Conservation (phyloP, 1,140 invertebrate genomes). For the Drosophila rhopaloa region DNA sequence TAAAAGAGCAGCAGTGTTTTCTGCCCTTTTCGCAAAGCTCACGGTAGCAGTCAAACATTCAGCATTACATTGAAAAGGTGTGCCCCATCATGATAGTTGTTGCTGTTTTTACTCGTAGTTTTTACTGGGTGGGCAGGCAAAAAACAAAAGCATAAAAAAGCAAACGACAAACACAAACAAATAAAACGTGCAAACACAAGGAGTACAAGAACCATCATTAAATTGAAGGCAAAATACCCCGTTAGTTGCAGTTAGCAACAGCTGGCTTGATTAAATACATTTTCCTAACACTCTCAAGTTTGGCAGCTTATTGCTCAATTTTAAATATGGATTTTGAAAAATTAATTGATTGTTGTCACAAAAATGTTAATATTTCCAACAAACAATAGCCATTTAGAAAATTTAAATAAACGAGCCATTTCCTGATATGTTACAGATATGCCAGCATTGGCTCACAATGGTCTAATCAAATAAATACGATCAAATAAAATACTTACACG, state of each 20-base stretch:
- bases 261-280: not conserved
- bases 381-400: not conserved
- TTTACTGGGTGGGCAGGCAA: slow-evolving; percentile 15
- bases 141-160: slow-evolving; percentile 14
- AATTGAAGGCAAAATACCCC: slow-evolving; percentile 34
- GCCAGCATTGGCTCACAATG: not conserved
- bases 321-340: too few relatives aligned
- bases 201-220: slow-evolving; percentile 40
- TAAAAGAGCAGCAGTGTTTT: slow-evolving; percentile 37
- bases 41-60: slow-evolving; percentile 47
- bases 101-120: slow-evolving; percentile 14
- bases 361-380: not conserved
- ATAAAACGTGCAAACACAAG: slow-evolving; percentile 40
- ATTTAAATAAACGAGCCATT: not conserved
- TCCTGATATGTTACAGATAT: not conserved
- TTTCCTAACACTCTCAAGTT: not conserved
- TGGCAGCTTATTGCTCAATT: too few relatives aligned
- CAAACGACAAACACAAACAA: slow-evolving; percentile 25
- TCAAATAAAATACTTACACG: slow-evolving; percentile 91
- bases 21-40: slow-evolving; percentile 37
- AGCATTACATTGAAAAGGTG: slow-evolving; percentile 53
- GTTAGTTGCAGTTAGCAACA: slow-evolving; percentile 30
- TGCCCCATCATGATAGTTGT: slow-evolving; percentile 45
- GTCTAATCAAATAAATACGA: slow-evolving; percentile 23
- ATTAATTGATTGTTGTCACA: not conserved